Evolutionary conservation across 2,888 invertebrate genomes (phyloP), one percentile per base, ranked within the genome.

Genomic region (Caenorhabditis becei): DNA sequence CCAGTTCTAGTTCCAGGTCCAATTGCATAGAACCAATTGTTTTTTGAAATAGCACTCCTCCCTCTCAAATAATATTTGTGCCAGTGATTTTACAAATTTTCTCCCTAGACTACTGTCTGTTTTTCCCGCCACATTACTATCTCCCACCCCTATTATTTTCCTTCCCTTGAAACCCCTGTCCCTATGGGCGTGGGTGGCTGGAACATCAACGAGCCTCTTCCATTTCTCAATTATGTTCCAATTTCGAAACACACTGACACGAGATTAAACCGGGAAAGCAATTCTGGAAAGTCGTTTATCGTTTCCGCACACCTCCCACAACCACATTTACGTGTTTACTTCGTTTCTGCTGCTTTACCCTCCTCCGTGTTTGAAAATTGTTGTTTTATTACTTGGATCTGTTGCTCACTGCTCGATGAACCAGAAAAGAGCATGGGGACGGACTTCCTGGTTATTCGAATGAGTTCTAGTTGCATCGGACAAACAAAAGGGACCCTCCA

Each of bases 331-430:
- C 32, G 32, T 32, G 56, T 56, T 56, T 56, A 32, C 28, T 56
- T 35, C 35, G 32, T 28, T 32, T 56, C 7, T 56, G 18, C 35
- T 28, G 26, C 26, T 28, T 4, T 16, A 32, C 54, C 24, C 51
- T 16, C 54, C 28, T 26, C 11, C 14, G 16, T 28, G 14, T 20
- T 37, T 44, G 44, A 47, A 56, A 44, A 62, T 62, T 71, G 59
- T 62, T 54, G 62, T 71, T 63, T 44, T 62, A 23, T 71, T 56
- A 35, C 28, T 18, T 53, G 41, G 44, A 61, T 71, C 51, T 47
- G 54, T 63, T 66, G 53, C 59, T 66, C 66, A 54, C 32, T 66
- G 66, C 75, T 67, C 75, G 47, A 61, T 58, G 51, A 53, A 41
- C 66, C 66, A 53, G 44, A 66, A 66, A 53, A 67, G 26, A 61